Percentiles rank a stretch among this genome's conserved stretches.
phyloP scores from a whole-genome alignment of 2,113 vertebrate species.

The Anolis sagrei region DNA sequence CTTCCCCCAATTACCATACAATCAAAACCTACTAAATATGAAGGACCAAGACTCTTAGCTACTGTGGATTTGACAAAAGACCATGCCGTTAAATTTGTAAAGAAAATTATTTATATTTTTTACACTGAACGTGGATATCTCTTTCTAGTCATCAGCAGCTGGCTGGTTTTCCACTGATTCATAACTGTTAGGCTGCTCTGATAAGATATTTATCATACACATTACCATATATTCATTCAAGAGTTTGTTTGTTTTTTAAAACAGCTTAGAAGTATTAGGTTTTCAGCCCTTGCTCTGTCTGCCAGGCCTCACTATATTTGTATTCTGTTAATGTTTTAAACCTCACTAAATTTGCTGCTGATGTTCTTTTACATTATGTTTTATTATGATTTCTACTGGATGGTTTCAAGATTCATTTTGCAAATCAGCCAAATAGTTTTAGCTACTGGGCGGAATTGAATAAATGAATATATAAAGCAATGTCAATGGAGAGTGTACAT shows the following conservation, averaged over 20 bases:
- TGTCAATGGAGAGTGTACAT: not conserved
- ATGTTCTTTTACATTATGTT: not conserved
- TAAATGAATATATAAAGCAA: not conserved
- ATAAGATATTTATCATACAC: not conserved
- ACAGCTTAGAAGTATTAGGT: not conserved
- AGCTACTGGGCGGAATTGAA: not conserved
- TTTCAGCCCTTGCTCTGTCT: not conserved
- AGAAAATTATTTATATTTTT: constrained; percentile 28
- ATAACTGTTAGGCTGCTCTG: not conserved
- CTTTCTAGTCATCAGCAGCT: constrained; percentile 37
- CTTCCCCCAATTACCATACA: not conserved
- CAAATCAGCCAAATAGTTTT: not conserved
- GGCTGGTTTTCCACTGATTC: constrained; percentile 35
- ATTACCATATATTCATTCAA: not conserved
- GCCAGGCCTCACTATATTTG: no score
- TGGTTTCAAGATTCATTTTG: not conserved
- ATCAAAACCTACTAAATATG: not conserved
- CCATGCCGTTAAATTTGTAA: constrained; percentile 25
- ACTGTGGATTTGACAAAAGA: not conserved
- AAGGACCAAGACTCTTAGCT: not conserved
- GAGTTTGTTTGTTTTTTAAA: no score
- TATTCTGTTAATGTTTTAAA: not conserved
- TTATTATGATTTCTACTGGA: not conserved
- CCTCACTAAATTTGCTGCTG: not conserved
- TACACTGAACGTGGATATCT: constrained; percentile 21